Evolutionary conservation across 2,113 vertebrate genomes (phyloP), one percentile per base, ranked within the genome.

Genomic region (Dunckerocampus dactyliophorus): DNA sequence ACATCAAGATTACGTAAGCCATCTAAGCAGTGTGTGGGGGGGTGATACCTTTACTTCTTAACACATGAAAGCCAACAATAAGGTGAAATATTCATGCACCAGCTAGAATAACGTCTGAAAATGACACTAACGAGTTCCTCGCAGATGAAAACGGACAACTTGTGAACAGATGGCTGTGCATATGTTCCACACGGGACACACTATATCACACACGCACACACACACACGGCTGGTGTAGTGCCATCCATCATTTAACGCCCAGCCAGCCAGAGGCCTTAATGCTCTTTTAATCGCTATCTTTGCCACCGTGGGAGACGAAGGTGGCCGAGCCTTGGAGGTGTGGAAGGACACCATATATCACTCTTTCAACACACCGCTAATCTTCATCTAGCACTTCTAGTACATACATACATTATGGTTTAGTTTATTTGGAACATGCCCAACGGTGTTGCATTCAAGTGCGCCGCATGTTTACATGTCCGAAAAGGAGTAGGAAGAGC

Each of bases 231-330:
- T 53, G 58, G 51, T 39, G 46, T 74, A 48, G 53, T 62, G 65
- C 53, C 52, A 82, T 85, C 75, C 63, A 86, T 86, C 84, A 85
- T 55, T 53, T 58, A 74, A 66, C 50, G 47, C 39, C 39, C 39
- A 43, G 67, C 54, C 22, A 61, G 67, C 82, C 74, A 63, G 74
- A 47, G 68, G 70, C 62, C 57, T 49, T 81, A 86, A 86, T 82
- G 84, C 66, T 75, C 69, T 82, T 86, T 81, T 82, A 82, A 85
- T 76, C 64, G 70, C 83, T 76, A 79, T 74, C 82, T 88, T 85
- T 82, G 73, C 64, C 79, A 74, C 62, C 60, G n/a, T n/a, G 45
- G 68, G 63, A 63, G 71, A 66, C 47, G 58, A 28, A 72, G 5
- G 51, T 21, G 21, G 56, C 22, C 43, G 16, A 42, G 51, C 56